Evolutionary conservation across 2,113 vertebrate species (phyloP).

Genomic region (Argyrosomus japonicus): DNA sequence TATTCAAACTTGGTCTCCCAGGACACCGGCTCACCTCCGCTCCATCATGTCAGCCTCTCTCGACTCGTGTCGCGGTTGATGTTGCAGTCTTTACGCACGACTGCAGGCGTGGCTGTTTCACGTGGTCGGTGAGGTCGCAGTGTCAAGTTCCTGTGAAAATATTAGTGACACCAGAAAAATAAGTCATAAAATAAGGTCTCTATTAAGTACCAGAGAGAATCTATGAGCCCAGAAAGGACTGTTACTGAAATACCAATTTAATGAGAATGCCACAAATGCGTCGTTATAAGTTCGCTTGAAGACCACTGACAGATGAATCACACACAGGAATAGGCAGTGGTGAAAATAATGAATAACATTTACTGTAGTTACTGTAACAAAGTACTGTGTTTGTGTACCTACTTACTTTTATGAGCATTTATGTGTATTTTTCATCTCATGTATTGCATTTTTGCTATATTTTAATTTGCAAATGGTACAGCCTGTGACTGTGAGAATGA

Average conservation of each 20-base stretch:
- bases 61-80: not conserved
- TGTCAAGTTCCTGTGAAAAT: not conserved
- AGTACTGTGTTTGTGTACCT: too few relatives aligned
- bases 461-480: too few relatives aligned
- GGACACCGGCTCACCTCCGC: not conserved
- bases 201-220: not conserved
- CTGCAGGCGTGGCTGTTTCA: slow-evolving; percentile 62
- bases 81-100: slow-evolving; percentile 59
- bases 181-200: not conserved
- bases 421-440: too few relatives aligned
- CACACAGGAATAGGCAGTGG: not conserved
- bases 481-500: too few relatives aligned
- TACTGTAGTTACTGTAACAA: too few relatives aligned
- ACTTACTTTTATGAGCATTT: too few relatives aligned
- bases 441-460: too few relatives aligned
- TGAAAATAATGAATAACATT: too few relatives aligned
- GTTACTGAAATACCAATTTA: not conserved
- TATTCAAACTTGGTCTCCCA: not conserved
- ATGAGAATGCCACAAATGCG: not conserved
- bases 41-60: not conserved
- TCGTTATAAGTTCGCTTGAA: not conserved
- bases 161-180: not conserved
- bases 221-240: not conserved
- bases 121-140: slow-evolving; percentile 39
- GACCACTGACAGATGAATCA: not conserved